Evolutionary conservation across 2,888 invertebrate species (phyloP).

Genomic region (Fissipunctia ypsillon): DNA sequence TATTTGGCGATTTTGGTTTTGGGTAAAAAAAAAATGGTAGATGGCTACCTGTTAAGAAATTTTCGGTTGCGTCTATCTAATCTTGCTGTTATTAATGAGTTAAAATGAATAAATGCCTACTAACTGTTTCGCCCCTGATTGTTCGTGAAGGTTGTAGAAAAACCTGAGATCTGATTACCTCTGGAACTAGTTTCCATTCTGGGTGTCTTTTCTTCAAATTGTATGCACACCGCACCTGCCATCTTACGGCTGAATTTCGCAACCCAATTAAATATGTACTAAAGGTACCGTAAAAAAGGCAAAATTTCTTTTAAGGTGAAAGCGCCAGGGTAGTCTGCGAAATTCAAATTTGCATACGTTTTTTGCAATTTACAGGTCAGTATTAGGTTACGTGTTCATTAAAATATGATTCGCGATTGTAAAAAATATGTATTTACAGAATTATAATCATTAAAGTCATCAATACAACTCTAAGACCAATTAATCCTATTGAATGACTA

Average conservation of each 20-base stretch:
- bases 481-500: too few species aligned
- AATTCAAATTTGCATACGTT: too few species aligned
- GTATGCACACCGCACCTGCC: background rate
- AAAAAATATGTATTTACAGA: too few species aligned
- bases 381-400: too few species aligned
- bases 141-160: background rate
- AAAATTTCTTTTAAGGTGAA: too few species aligned
- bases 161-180: background rate
- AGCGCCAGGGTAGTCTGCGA: too few species aligned
- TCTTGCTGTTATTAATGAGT: background rate
- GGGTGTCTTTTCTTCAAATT: background rate
- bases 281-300: too few species aligned
- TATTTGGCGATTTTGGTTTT: constrained; percentile 12
- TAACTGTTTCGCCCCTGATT: background rate
- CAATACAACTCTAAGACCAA: too few species aligned
- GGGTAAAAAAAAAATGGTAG: background rate
- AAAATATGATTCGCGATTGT: too few species aligned
- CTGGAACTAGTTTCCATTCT: background rate
- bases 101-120: background rate
- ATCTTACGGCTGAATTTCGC: background rate
- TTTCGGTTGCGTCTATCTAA: background rate
- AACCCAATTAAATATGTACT: background rate
- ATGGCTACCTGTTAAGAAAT: constrained; percentile 11
- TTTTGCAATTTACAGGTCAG: too few species aligned
- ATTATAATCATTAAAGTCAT: too few species aligned